These are phyloP conservation scores for Neopelma chrysocephalum DNA, from an alignment of 2,797 vertebrate genomes.

Conservation along the genomic window DNA sequence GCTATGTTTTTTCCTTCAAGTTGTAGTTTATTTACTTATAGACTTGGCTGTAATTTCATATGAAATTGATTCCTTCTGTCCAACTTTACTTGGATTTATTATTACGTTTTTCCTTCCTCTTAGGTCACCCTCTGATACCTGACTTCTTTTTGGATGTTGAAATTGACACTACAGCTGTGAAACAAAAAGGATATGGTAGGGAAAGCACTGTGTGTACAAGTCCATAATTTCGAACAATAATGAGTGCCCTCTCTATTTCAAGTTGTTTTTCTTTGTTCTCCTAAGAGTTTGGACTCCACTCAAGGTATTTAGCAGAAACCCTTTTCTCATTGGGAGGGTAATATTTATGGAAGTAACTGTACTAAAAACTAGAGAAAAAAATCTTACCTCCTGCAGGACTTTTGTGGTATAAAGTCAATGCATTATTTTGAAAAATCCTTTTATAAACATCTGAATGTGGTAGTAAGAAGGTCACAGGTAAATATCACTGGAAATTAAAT, in stretches of 20 bases:
- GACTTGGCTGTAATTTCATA: background rate
- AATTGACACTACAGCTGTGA: conserved; percentile 67
- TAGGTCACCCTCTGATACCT: conserved; percentile 90
- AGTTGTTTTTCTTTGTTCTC: background rate
- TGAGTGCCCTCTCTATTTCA: background rate
- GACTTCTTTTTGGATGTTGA: conserved; percentile 93
- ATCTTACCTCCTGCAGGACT: background rate
- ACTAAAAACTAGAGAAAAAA: background rate
- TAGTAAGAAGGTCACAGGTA: background rate
- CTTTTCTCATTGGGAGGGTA: background rate
- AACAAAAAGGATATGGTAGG: conserved; percentile 81
- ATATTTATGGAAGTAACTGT: background rate
- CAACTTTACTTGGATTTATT: background rate
- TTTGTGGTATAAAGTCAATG: background rate
- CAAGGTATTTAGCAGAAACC: background rate
- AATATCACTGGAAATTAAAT: background rate
- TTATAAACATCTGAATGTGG: background rate
- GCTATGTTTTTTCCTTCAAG: background rate
- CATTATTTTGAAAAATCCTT: background rate
- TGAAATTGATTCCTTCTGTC: background rate
- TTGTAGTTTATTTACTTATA: background rate
- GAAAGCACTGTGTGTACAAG: background rate
- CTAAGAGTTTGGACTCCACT: background rate
- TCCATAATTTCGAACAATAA: background rate
- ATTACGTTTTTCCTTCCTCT: background rate